Base-by-base conservation (phyloP, 1,140 invertebrate species). In the Leptoteleia sp. region DNA sequence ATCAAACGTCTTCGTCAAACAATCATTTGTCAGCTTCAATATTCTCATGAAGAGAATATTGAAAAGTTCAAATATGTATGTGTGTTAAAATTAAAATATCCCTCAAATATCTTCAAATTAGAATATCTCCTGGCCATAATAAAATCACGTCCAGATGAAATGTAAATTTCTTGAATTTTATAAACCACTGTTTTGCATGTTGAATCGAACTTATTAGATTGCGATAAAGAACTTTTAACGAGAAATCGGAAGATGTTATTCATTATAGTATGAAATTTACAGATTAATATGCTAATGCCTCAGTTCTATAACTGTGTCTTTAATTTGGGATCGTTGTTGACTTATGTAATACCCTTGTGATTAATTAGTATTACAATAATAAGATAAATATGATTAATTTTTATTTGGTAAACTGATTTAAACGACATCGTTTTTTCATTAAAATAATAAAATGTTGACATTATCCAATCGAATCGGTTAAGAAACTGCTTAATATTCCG, bases 121-220 rank as follows among this genome's bases (percentile, higher is more conserved):
- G 42, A 55, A 43, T 68, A 48, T 31, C 9, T n/a, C n/a, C n/a
- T n/a, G n/a, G n/a, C n/a, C 27, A 37, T 42, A 71, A 25, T 25
- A 16, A 47, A 33, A 35, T 61, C 27, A 29, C 17, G 9, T 31
- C 15, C 4, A 50, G 54, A 71, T 71, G 35, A 61, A 59, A 71
- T 71, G 54, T 19, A 48, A 61, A 71, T 71, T 33, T 43, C 1
- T 8, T 31, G 45, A 33, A 35, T 59, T 47, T 61, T 16, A 19
- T 61, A 42, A 13, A 47, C 45, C 47, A 43, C 55, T 17, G 45
- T 54, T 52, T 29, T 29, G 29, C 22, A 35, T 48, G 17, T 62
- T 40, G 35, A 62, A 31, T 29, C 2, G 35, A 72, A 54, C 31
- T 62, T 54, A 62, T 62, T 72, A 54, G 47, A 54, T 61, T 72